Conservation (phyloP, 2,113 vertebrate species). For the Suncus etruscus region DNA sequence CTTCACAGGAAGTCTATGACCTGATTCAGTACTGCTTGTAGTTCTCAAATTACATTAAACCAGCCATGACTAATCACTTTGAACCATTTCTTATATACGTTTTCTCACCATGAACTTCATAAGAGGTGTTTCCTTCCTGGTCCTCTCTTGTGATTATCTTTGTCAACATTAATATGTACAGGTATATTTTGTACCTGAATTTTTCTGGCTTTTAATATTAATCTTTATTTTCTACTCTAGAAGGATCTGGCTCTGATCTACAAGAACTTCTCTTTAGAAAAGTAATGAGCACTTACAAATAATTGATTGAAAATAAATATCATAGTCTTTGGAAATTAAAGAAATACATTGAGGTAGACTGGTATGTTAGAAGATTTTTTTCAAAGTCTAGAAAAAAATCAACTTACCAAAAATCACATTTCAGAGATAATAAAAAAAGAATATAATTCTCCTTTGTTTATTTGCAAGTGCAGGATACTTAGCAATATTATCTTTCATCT, state of each 20-base stretch:
- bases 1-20: not conserved
- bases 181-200: slow-evolving; percentile 30
- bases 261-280: slow-evolving; percentile 15
- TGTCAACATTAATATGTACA: slow-evolving; percentile 20
- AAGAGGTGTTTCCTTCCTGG: slow-evolving; percentile 12
- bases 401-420: slow-evolving; percentile 19
- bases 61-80: slow-evolving; percentile 26
- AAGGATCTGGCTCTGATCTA: slow-evolving; percentile 22
- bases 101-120: slow-evolving; percentile 1
- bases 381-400: slow-evolving; percentile 7
- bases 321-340: not conserved
- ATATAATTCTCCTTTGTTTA: not conserved
- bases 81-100: slow-evolving; percentile 35
- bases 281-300: slow-evolving; percentile 9
- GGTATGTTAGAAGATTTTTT: not conserved
- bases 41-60: slow-evolving; percentile 8
- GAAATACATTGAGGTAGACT: not conserved
- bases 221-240: not conserved
- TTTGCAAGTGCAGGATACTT: not conserved
- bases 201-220: slow-evolving; percentile 17
- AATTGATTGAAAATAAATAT: slow-evolving; percentile 28
- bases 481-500: not conserved
- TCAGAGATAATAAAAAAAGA: not conserved
- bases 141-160: slow-evolving; percentile 8
- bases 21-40: not conserved